These are phyloP conservation scores for Prolemur simus DNA, from an alignment of 2,113 vertebrate genomes.

Conservation along the genomic window DNA sequence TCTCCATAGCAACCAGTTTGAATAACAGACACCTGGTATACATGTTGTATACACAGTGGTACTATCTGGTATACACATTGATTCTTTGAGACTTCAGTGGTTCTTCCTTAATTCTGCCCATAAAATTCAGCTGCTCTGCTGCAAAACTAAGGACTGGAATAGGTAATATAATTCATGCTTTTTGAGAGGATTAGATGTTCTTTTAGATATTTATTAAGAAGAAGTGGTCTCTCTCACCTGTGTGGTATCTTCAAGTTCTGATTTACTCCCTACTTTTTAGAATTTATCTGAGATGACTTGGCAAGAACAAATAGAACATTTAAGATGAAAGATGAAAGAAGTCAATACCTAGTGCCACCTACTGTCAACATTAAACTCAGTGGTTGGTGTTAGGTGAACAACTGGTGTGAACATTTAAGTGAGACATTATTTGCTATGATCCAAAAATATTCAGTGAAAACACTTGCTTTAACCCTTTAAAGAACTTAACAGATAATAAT, in stretches of 20 bases:
- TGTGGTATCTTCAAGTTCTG: neutral
- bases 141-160: neutral
- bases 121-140: neutral
- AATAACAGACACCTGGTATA: neutral
- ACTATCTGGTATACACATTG: neutral
- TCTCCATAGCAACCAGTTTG: conserved; percentile 50
- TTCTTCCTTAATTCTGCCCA: neutral
- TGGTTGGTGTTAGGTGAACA: neutral
- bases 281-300: neutral
- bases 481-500: neutral
- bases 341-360: conserved; percentile 37
- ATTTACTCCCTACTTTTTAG: neutral
- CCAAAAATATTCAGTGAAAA: neutral
- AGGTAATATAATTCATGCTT: neutral
- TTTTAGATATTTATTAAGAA: conserved; percentile 32
- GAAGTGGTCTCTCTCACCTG: neutral
- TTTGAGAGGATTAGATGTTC: neutral
- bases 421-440: neutral
- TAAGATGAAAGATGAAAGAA: conserved; percentile 22
- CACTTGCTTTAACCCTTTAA: neutral
- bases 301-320: neutral
- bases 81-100: neutral
- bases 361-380: neutral
- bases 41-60: neutral
- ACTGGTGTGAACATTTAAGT: neutral